Evolutionary conservation across 2,113 vertebrate genomes (phyloP).

Genomic region (Brachionichthys hirsutus): DNA sequence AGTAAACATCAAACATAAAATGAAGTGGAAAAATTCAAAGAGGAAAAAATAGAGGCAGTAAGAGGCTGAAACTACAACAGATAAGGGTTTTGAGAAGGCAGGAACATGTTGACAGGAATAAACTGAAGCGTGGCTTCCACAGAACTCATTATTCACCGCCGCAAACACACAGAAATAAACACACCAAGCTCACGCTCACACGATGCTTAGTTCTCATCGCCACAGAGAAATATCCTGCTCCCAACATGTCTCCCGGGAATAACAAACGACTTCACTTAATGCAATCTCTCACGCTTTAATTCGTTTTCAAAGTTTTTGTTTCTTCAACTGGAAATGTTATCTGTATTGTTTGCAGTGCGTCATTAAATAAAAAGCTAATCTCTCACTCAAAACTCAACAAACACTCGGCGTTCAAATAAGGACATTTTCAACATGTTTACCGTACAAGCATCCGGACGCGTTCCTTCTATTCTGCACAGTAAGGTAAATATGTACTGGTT

Average conservation of each 20-base stretch:
- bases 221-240: slow-evolving; percentile 33
- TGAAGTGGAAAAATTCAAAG: not conserved
- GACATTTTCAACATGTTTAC: slow-evolving; percentile 10
- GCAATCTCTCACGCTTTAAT: not conserved
- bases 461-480: not conserved
- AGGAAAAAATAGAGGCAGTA: slow-evolving; percentile 14
- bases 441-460: not conserved
- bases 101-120: slow-evolving; percentile 27
- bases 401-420: not conserved
- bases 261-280: slow-evolving; percentile 13
- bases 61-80: slow-evolving; percentile 11
- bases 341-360: not conserved
- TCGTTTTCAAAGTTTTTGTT: not conserved
- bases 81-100: slow-evolving; percentile 36
- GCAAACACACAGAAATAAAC: slow-evolving; percentile 21
- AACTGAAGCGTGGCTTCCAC: slow-evolving; percentile 7
- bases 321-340: not conserved
- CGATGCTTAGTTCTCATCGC: slow-evolving; percentile 34
- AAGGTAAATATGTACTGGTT: too few species aligned
- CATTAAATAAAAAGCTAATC: not conserved
- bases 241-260: slow-evolving; percentile 15
- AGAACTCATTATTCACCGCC: slow-evolving; percentile 38
- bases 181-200: slow-evolving; percentile 3
- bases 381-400: not conserved
- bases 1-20: not conserved